These are phyloP conservation scores for Psettodes erumei DNA, from an alignment of 2,113 vertebrate genomes.

Conservation along the genomic window DNA sequence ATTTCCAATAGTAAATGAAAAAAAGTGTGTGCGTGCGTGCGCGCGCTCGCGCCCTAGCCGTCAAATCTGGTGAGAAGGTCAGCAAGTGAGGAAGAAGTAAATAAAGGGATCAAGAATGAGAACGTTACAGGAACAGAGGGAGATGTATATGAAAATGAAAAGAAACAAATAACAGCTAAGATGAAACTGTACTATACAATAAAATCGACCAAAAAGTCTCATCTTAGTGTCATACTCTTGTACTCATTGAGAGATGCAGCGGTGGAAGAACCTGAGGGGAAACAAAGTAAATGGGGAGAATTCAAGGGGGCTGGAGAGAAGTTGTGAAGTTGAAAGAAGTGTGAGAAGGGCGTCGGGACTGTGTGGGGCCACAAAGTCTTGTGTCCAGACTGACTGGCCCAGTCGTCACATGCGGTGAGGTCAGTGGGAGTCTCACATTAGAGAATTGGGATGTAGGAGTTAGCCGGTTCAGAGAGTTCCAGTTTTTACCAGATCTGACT, in stretches of 20 bases:
- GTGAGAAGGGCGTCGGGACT: background rate
- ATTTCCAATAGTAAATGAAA: background rate
- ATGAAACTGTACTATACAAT: background rate
- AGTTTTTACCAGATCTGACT: background rate
- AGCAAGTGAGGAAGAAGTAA: constrained; percentile 27
- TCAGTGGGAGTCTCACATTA: background rate
- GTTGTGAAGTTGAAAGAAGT: background rate
- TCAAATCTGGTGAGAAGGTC: constrained; percentile 29
- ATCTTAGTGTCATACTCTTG: background rate
- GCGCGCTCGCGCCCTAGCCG: background rate
- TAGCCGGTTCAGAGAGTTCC: background rate
- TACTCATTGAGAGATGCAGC: no score
- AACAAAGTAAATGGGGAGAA: background rate
- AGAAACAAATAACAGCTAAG: background rate
- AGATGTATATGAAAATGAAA: background rate
- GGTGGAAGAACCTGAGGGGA: background rate
- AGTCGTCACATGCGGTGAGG: background rate
- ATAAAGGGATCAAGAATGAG: constrained; percentile 45
- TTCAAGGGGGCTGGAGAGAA: background rate
- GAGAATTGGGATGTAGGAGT: background rate
- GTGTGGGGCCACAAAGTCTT: background rate
- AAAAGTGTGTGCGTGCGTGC: background rate
- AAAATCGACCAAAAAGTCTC: background rate
- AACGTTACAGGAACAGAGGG: background rate
- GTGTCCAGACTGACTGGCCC: background rate